These are phyloP conservation scores for Atlantisia rogersi DNA, from an alignment of 2,113 vertebrate species.

Conservation along the genomic window DNA sequence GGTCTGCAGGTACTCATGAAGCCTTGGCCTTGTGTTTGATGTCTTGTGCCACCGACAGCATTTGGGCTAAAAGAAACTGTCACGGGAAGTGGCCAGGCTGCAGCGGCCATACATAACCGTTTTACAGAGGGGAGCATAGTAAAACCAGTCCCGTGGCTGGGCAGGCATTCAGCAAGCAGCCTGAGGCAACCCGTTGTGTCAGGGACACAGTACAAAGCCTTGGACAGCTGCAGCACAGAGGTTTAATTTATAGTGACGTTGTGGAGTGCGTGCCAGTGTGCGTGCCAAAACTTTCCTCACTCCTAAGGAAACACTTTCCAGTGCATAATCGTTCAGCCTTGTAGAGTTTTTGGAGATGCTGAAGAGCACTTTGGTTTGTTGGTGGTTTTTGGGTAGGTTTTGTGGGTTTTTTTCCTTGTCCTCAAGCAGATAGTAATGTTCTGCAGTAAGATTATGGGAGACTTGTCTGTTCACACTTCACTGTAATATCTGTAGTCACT, in stretches of 20 bases:
- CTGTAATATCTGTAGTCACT: neutral
- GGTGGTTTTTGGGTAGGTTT: neutral
- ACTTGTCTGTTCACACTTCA: neutral
- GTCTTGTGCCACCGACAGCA: rapidly evolving
- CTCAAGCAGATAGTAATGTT: neutral
- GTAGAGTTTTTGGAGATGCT: neutral
- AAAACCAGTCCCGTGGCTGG: neutral
- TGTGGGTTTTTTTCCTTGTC: neutral
- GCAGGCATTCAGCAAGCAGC: constrained; percentile 12
- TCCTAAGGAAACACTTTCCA: constrained; percentile 23
- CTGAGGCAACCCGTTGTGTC: neutral
- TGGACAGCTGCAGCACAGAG: constrained; percentile 49
- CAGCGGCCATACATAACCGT: rapidly evolving
- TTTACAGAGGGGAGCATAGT: neutral
- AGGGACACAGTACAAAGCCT: constrained; percentile 16
- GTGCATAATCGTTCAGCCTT: neutral
- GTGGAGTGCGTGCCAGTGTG: neutral
- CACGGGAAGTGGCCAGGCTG: neutral
- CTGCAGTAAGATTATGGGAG: neutral
- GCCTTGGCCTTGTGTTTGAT: neutral
- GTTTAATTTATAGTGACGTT: constrained; percentile 33
- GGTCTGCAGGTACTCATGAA: neutral
- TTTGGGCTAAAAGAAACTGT: neutral
- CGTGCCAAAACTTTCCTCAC: neutral
- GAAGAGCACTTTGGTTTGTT: neutral